These are phyloP conservation scores for Oscheius sp. DNA, from an alignment of 2,888 invertebrate genomes.

Conservation along the genomic window DNA sequence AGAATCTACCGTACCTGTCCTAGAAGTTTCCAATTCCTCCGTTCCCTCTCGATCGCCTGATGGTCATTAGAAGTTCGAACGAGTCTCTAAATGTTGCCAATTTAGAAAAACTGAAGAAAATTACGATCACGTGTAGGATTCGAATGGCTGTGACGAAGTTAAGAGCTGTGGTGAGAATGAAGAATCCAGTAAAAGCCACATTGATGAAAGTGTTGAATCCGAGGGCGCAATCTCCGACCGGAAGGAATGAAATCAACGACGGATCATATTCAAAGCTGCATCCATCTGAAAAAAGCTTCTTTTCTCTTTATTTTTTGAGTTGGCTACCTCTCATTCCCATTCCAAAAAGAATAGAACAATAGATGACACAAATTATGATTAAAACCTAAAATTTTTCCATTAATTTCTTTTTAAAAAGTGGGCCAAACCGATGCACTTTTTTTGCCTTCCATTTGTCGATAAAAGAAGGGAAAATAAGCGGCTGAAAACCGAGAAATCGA, in stretches of 20 bases:
- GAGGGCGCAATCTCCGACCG: conserved; percentile 8
- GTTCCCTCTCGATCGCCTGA: not conserved
- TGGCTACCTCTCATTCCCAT: conserved; percentile 19
- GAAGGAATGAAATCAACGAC: conserved; percentile 15
- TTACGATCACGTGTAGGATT: conserved; percentile 4
- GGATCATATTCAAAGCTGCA: conserved; percentile 23
- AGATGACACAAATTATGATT: conserved; percentile 7
- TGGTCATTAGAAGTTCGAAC: not conserved
- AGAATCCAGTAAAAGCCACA: conserved; percentile 12
- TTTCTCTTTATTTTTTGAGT: not conserved
- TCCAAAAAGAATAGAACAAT: conserved; percentile 11
- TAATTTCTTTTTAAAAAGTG: not conserved
- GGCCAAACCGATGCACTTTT: conserved; percentile 1
- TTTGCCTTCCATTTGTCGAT: not conserved
- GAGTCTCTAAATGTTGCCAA: not conserved
- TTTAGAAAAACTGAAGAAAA: not conserved
- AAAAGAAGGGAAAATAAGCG: conserved; percentile 17
- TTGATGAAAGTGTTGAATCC: conserved; percentile 20
- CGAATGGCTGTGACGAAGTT: conserved; percentile 13
- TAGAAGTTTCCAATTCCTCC: conserved; percentile 12
- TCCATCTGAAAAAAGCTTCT: conserved; percentile 16
- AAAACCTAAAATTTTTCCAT: not conserved
- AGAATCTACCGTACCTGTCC: conserved; percentile 1
- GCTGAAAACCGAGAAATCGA: conserved; percentile 9
- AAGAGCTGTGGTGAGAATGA: conserved; percentile 1